Conservation (phyloP, 1,140 invertebrate genomes). For the Platorchestia sp. region DNA sequence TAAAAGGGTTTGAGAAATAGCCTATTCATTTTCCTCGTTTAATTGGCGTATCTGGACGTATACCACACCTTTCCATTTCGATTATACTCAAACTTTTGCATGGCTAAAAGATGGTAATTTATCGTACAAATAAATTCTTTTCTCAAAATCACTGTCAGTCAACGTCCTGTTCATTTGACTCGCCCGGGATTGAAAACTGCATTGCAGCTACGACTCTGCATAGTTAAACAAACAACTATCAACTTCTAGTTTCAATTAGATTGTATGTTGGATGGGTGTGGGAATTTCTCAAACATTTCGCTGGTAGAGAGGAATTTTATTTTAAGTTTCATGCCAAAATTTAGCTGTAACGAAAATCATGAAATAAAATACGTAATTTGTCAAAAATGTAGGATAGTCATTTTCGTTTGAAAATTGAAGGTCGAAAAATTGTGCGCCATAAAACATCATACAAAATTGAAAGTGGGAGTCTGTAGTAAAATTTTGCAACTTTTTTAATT, state of each 20-base stretch:
- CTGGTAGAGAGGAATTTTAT: background rate
- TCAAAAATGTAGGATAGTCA: no score
- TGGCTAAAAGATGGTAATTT: no score
- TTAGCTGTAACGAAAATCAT: no score
- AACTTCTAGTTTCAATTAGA: background rate
- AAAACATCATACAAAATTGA: no score
- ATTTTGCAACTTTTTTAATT: no score
- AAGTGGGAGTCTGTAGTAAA: no score
- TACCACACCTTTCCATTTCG: background rate
- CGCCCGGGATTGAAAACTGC: background rate
- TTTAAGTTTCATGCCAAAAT: background rate
- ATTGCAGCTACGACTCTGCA: background rate
- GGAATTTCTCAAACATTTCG: background rate
- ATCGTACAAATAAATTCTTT: background rate
- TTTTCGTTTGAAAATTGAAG: no score
- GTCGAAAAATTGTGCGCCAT: no score
- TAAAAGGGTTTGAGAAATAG: background rate
- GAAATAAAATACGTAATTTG: no score
- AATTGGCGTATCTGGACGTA: background rate
- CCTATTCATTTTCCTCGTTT: background rate
- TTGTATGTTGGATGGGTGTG: background rate
- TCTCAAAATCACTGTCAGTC: background rate
- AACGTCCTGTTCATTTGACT: background rate
- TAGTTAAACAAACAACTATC: background rate
- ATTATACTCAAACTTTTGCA: no score